Percentiles rank a stretch among this genome's conserved stretches.
Conservation (phyloP, 2,797 vertebrate species). For the Melopsittacus undulatus region DNA sequence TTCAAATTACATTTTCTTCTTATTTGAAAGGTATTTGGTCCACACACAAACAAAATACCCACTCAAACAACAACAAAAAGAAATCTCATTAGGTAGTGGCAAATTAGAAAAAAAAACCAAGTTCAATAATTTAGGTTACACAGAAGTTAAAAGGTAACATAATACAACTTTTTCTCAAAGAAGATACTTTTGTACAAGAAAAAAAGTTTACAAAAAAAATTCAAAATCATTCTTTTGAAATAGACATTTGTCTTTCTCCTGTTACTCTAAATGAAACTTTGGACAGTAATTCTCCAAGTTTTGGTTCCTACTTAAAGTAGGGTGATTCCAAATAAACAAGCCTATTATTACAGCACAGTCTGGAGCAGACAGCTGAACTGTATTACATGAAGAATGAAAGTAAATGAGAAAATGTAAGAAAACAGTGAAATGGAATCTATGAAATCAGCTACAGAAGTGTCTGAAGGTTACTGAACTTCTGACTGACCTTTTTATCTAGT, state of each 20-base stretch:
- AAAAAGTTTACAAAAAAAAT: neutral
- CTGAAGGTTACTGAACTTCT: neutral
- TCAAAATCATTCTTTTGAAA: neutral
- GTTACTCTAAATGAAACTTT: neutral
- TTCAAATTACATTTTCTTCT: constrained; percentile 7
- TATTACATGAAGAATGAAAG: neutral
- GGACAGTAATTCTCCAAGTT: neutral
- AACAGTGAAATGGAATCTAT: neutral
- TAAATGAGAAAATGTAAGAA: neutral
- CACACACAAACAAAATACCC: neutral
- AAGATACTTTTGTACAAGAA: neutral
- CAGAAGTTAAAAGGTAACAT: neutral
- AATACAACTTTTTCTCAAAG: neutral
- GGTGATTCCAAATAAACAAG: neutral
- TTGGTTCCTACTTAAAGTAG: neutral
- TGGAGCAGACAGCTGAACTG: neutral
- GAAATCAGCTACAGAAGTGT: neutral
- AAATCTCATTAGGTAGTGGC: too few relatives aligned
- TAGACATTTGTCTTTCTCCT: neutral
- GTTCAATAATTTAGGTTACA: neutral
- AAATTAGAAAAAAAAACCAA: neutral
- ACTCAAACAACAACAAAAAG: too few relatives aligned
- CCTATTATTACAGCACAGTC: neutral
- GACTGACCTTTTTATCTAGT: neutral
- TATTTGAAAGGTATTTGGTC: neutral